Base-by-base conservation (phyloP, 2,113 vertebrate genomes). In the Haplochromis burtoni region DNA sequence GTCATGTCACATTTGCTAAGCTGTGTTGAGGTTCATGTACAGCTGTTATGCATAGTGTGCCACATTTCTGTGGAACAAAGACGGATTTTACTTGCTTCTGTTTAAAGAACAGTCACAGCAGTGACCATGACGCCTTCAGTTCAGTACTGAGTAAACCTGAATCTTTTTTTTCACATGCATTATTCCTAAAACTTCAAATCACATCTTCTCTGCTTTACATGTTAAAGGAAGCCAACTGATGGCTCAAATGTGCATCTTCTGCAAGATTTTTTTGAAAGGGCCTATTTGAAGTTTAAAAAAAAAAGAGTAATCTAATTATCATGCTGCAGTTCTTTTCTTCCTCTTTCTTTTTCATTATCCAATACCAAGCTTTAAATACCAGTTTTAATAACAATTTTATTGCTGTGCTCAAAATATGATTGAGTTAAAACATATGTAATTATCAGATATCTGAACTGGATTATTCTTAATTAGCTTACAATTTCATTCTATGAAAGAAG, bases 1-100 rank as follows among this genome's bases (percentile, higher is more conserved):
- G 89, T 94, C 86, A 89, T 81, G 42, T 86, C 71, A 55, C 78
- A 92, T 93, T 93, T 90, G 45, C 45, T 93, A 82, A 92, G 82
- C 80, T 89, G 76, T 63, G 8, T 19, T 89, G 81, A 88, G 14
- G 42, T 79, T 87, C 66, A 82, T 4, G 49, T 76, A 81, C 14
- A 84, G 47, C 76, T 57, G 42, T 53, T 73, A 7, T 31, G 42
- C 8, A 38, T 24, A 76, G 73, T 49, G 24, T 1, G 12, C 63
- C 4, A 3, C 4, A 14, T n/a, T 66, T 80, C 53, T 80, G 12
- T 83, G 51, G 54, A 26, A 12, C n/a, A 61, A 29, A 82, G 45
- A 51, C 7, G 6, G 38, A 80, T 83, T 78, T 78, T 78, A 17
- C 73, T 78, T 51, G 45, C 17, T 78, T 78, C 16, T 78, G 45